Evolutionary conservation across 2,888 invertebrate genomes (phyloP).

Genomic region (Campaea margaritaria): DNA sequence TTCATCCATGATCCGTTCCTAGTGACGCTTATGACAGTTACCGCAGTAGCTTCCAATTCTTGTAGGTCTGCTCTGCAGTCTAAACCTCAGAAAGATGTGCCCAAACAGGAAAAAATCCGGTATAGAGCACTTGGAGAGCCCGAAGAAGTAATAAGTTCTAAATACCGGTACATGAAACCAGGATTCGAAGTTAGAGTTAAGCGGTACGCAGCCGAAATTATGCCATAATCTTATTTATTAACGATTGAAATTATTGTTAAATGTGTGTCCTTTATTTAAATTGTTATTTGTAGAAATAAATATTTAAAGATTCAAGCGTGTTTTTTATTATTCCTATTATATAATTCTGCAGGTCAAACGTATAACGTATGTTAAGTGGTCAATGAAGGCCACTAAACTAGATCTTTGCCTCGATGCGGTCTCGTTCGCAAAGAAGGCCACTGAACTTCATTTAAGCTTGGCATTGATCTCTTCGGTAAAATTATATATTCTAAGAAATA

Average conservation of each 20-base stretch:
- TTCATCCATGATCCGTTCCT: no score
- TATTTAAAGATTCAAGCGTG: neutral
- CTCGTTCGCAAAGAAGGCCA: no score
- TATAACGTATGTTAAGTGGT: no score
- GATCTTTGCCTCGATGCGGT: no score
- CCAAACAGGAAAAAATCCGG: constrained; percentile 48
- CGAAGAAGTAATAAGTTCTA: constrained; percentile 58
- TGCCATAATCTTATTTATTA: constrained; percentile 1
- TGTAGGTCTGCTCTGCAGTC: constrained; percentile 64
- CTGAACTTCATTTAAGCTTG: no score
- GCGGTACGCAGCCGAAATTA: constrained; percentile 56
- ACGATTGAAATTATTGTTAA: neutral
- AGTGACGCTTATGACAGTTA: no score
- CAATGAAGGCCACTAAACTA: no score
- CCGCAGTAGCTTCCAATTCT: constrained; percentile 35
- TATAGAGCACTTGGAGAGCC: constrained; percentile 60
- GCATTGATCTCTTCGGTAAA: no score
- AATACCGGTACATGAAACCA: constrained; percentile 56
- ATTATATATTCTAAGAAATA: no score
- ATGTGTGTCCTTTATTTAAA: neutral
- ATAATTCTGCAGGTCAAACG: no score
- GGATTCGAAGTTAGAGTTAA: constrained; percentile 70
- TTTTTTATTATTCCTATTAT: neutral
- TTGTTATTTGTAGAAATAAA: constrained; percentile 4
- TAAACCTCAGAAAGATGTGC: constrained; percentile 47